Conservation (phyloP, 2,797 vertebrate species). For the Potorous gilbertii region DNA sequence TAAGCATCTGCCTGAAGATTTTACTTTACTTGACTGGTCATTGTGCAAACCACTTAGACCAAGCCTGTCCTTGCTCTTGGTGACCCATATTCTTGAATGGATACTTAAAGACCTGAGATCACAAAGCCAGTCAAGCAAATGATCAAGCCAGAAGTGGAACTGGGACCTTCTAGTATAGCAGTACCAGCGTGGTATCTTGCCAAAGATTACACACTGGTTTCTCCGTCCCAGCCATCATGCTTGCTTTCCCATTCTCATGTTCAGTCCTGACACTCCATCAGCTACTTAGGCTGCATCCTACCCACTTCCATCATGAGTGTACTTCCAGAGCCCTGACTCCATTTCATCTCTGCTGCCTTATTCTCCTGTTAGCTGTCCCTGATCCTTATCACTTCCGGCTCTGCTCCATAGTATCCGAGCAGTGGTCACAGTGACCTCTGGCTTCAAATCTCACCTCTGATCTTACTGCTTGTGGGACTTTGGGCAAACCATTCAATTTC, state of each 20-base stretch:
- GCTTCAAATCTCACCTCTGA: neutral
- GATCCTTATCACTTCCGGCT: neutral
- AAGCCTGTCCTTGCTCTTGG: neutral
- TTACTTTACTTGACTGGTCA: neutral
- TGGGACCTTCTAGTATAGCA: neutral
- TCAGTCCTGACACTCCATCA: neutral
- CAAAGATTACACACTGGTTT: neutral
- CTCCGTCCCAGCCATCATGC: neutral
- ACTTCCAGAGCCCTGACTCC: neutral
- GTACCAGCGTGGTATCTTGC: neutral
- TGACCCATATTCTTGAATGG: neutral
- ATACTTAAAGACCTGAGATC: neutral
- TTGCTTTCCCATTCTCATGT: accelerated
- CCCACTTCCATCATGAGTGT: neutral
- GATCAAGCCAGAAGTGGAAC: neutral
- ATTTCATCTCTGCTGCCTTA: neutral
- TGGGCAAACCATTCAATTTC: neutral
- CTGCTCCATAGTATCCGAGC: neutral
- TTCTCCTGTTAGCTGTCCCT: neutral
- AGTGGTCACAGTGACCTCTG: neutral
- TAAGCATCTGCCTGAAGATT: neutral
- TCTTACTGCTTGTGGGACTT: neutral
- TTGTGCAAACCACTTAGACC: neutral
- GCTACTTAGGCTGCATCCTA: neutral
- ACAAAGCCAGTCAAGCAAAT: conserved; percentile 1